phyloP scores from a whole-genome alignment of 2,888 invertebrate genomes.

The Epirrhoe alternata region DNA sequence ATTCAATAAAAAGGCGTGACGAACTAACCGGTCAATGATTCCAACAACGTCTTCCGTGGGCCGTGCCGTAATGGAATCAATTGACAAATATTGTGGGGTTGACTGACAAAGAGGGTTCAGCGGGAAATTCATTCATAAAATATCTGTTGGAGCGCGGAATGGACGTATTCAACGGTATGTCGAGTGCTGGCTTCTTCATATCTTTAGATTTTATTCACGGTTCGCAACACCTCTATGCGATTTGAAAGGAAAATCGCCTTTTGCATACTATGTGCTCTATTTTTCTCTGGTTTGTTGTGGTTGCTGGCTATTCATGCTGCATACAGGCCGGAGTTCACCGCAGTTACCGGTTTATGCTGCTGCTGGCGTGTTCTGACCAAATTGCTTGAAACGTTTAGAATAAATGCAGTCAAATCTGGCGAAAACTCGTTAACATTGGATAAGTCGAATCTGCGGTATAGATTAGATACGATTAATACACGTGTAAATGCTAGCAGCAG shows the following conservation, averaged over 20 bases:
- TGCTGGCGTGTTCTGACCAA: constrained; percentile 3
- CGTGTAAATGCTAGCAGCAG: background rate
- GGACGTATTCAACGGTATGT: constrained; percentile 30
- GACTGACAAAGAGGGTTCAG: constrained; percentile 41
- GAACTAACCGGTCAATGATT: constrained; percentile 48
- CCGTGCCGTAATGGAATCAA: constrained; percentile 50
- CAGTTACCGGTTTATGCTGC: constrained; percentile 1
- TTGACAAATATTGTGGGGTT: constrained; percentile 52
- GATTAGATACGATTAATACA: background rate
- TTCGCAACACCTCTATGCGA: constrained; percentile 24
- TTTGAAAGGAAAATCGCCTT: constrained; percentile 28
- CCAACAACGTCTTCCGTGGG: constrained; percentile 54
- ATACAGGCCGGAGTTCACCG: background rate
- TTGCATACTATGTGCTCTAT: constrained; percentile 15
- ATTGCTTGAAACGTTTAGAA: constrained; percentile 3
- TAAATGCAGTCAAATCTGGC: background rate
- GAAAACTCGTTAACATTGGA: background rate
- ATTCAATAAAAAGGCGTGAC: constrained; percentile 45
- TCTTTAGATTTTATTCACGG: constrained; percentile 31
- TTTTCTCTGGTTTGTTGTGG: constrained; percentile 20
- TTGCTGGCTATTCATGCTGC: constrained; percentile 1
- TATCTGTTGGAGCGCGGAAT: constrained; percentile 35
- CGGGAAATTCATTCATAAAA: constrained; percentile 46
- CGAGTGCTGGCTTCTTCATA: constrained; percentile 31
- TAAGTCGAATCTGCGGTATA: background rate